A percentile compares a stretch with the other conserved stretches of the same genome.
Conservation (phyloP, 2,797 vertebrate genomes). For the Schizothorax lantsangensis region DNA sequence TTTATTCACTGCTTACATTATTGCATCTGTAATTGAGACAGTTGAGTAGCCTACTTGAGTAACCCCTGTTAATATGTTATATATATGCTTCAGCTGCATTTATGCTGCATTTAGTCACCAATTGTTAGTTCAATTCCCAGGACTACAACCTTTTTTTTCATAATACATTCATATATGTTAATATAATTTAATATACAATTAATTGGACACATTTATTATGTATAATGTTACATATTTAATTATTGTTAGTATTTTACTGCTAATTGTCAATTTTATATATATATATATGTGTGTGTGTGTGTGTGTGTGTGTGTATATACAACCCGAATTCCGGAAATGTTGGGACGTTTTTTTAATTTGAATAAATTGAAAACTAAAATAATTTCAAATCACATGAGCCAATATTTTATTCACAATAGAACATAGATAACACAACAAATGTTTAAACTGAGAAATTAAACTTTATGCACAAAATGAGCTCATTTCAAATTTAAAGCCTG, state of each 20-base stretch:
- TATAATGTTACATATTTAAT: background rate
- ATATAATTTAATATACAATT: background rate
- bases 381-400: too few relatives aligned
- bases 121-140: background rate
- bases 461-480: too few relatives aligned
- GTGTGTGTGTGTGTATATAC: too few relatives aligned
- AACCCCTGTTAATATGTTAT: conserved; percentile 11
- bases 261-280: too few relatives aligned
- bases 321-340: too few relatives aligned
- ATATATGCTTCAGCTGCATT: background rate
- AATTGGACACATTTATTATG: background rate
- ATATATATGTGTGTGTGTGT: too few relatives aligned
- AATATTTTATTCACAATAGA: too few relatives aligned
- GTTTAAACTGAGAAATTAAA: too few relatives aligned
- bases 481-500: too few relatives aligned
- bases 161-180: background rate
- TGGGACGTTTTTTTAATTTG: too few relatives aligned
- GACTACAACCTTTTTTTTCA: background rate
- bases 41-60: conserved; percentile 27
- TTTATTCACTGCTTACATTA: conserved; percentile 34
- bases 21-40: conserved; percentile 23
- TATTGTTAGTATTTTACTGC: background rate
- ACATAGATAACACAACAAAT: too few relatives aligned
- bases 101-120: conserved; percentile 13
- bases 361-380: too few relatives aligned